Percentiles rank a stretch among this genome's conserved stretches.
phyloP scores from a whole-genome alignment of 2,113 vertebrate genomes.

The Thunnus thynnus region DNA sequence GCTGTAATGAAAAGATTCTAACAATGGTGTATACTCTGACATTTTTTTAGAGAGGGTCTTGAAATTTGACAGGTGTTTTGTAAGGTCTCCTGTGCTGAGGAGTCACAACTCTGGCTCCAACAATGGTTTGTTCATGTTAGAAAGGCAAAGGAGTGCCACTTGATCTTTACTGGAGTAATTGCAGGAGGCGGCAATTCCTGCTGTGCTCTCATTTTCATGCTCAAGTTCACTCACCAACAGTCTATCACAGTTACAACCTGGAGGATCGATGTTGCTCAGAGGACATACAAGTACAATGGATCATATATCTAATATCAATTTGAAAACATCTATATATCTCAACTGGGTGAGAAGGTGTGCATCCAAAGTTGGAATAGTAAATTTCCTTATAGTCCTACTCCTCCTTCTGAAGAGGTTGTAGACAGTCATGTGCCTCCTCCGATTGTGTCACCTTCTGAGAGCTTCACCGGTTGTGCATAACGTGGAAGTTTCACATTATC shows the following conservation, averaged over 20 bases:
- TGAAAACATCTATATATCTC: conserved; percentile 8
- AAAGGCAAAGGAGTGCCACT: conserved; percentile 17
- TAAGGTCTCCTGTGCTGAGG: background rate
- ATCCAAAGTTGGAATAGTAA: background rate
- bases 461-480: too few species aligned
- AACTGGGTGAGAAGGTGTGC: background rate
- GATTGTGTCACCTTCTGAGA: too few species aligned
- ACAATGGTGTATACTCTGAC: background rate
- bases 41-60: background rate
- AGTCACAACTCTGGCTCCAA: conserved; percentile 11
- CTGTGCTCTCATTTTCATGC: conserved; percentile 58
- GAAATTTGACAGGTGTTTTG: conserved; percentile 24
- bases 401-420: background rate
- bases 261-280: conserved; percentile 8
- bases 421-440: too few species aligned
- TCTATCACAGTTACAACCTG: conserved; percentile 1
- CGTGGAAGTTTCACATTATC: too few species aligned
- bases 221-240: conserved; percentile 51
- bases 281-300: background rate
- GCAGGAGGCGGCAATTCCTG: conserved; percentile 30
- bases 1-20: conserved; percentile 12
- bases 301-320: conserved; percentile 15
- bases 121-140: conserved; percentile 8
- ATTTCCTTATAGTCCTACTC: background rate
- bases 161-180: conserved; percentile 59